Base-by-base conservation (phyloP, 1,140 invertebrate species). In the Diabrotica undecimpunctata region DNA sequence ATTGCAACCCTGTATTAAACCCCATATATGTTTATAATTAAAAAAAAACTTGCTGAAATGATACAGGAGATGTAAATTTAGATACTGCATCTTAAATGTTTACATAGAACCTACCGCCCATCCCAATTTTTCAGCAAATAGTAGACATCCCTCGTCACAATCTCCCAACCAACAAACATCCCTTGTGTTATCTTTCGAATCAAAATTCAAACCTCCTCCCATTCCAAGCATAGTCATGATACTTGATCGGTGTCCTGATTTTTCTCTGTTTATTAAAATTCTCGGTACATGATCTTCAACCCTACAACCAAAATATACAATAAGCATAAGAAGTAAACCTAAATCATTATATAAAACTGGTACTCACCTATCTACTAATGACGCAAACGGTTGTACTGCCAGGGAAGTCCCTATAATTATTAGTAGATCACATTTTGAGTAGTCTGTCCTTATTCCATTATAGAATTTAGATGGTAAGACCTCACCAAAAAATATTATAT, bases 361-460 rank as follows among this genome's bases (percentile, higher is more conserved):
- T 10, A 46, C 41, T 81, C 79, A 93, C 90, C 82, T 87, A 73
- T 92, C 87, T 66, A 93, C 82, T 6, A 97, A 82, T 11, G 92
- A 93, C n/a, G 94, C 94, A 84, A 99, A 98, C 1, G 96, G 96
- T 67, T 97, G 93, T 0, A 99, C 96, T 70, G 90, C 89, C 56
- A 99, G 83, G 13, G 95, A 97, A 2, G 96, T 97, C 7, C 96
- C 96, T 87, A 98, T 91, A 6, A 98, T 91, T 62, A 99, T 94
- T 6, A 98, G 83, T 62, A 98, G 81, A 81, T 98, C 96, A 79
- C 95, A 97, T 63, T 90, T 81, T 46, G 82, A 77, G 76, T 98
- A 95, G 81, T 98, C 96, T 67, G 85, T 77, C 13, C 82, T 79
- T 5, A 87, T 80, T 56, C 84, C 82, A 11, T 76, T 72, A 71